Percentiles rank a stretch among this genome's conserved stretches.
phyloP scores from a whole-genome alignment of 2,113 vertebrate genomes.

The Sturnus vulgaris region DNA sequence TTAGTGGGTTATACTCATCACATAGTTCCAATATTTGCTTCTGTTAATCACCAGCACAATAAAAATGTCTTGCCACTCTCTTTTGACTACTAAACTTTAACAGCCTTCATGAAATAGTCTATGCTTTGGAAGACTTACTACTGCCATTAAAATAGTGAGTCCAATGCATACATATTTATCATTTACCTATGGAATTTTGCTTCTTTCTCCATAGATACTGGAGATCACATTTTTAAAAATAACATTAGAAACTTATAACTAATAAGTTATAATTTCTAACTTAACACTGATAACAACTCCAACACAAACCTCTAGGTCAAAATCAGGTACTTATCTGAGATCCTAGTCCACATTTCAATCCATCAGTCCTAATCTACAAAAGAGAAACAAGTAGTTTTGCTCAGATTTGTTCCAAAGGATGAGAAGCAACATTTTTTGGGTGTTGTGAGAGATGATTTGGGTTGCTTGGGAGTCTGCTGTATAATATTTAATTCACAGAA shows the following conservation, averaged over 20 bases:
- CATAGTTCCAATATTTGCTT: not conserved
- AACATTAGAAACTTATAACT: not conserved
- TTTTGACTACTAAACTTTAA: not conserved
- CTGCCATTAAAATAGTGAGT: not conserved
- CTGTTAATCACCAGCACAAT: not conserved
- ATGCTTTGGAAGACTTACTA: not conserved
- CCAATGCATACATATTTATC: not conserved
- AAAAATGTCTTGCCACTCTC: not conserved
- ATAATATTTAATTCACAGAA: not conserved
- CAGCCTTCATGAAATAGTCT: not conserved
- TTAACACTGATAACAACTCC: not conserved
- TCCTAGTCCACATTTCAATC: not conserved
- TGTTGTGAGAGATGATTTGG: not conserved
- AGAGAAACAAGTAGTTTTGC: not conserved
- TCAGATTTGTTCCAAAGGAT: not conserved
- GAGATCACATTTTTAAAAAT: not conserved
- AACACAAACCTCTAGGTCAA: not conserved
- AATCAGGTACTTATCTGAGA: not conserved
- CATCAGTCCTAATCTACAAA: not conserved
- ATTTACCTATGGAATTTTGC: not conserved
- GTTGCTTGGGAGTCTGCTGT: not conserved
- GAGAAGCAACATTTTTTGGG: not conserved
- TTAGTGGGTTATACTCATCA: not conserved
- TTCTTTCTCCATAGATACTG: not conserved
- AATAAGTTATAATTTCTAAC: not conserved